These are phyloP conservation scores for Micromesistius poutassou DNA, from an alignment of 2,797 vertebrate species.

Conservation along the genomic window DNA sequence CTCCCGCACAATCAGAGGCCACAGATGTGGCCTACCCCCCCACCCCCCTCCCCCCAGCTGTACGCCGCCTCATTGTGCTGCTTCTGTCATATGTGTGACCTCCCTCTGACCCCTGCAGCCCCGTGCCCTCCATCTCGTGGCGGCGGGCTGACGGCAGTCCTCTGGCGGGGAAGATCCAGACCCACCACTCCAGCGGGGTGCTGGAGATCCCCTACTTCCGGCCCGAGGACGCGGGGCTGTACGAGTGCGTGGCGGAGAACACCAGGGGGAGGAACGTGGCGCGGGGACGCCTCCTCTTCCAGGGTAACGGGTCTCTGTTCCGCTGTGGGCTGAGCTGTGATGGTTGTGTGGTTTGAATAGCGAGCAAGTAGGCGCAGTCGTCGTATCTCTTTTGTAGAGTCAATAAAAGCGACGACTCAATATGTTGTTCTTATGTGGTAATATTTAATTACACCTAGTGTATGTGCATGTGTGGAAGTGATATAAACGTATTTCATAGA, in stretches of 20 bases:
- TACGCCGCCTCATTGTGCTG: neutral
- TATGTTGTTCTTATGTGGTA: too few species aligned
- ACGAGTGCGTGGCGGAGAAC: conserved; percentile 90
- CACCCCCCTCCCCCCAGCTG: too few species aligned
- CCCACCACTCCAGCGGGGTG: conserved; percentile 84
- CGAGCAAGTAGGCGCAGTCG: too few species aligned
- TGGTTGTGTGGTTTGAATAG: neutral
- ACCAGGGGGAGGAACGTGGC: conserved; percentile 83
- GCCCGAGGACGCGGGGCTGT: conserved; percentile 85
- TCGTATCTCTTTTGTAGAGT: neutral
- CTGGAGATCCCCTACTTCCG: conserved; percentile 94
- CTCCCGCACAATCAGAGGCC: neutral
- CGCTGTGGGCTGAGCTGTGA: neutral
- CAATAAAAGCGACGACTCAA: neutral
- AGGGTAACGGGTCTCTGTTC: conserved; percentile 72
- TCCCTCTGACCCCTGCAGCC: conserved; percentile 68
- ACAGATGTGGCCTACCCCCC: neutral
- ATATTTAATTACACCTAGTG: neutral
- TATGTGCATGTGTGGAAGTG: neutral
- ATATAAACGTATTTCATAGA: neutral
- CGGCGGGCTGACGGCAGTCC: conserved; percentile 85
- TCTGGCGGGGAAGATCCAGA: conserved; percentile 86
- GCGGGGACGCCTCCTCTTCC: conserved; percentile 83
- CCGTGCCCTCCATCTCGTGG: conserved; percentile 88
- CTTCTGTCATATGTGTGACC: neutral